Evolutionary conservation across 1,140 invertebrate species (phyloP).

Genomic region (Diorhabda elongata): DNA sequence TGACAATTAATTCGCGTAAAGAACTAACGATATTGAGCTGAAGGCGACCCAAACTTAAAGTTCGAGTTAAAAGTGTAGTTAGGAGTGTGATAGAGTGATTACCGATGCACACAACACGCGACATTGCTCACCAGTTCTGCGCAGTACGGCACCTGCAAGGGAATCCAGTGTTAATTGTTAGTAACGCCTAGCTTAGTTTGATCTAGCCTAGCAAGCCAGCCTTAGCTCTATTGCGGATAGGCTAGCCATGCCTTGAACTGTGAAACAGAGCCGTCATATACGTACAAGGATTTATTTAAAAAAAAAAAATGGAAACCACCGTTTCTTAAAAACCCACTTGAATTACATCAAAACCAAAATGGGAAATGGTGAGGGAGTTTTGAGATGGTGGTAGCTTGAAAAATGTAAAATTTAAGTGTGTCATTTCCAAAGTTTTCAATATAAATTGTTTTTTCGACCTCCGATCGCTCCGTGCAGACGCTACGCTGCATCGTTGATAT

Average conservation of each 20-base stretch:
- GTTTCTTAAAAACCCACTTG: too few species aligned
- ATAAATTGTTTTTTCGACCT: too few species aligned
- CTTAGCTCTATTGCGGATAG: constrained; percentile 30
- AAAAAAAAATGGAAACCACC: too few species aligned
- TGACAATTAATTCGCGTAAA: too few species aligned
- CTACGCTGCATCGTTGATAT: too few species aligned
- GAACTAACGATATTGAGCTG: neutral
- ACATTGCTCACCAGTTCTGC: constrained; percentile 86
- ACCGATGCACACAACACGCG: constrained; percentile 88
- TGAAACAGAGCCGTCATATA: neutral
- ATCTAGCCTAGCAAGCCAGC: constrained; percentile 36
- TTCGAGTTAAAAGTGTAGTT: constrained; percentile 47
- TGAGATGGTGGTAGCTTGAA: too few species aligned
- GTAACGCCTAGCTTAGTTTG: constrained; percentile 42
- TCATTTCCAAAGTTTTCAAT: too few species aligned
- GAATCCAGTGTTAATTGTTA: constrained; percentile 60
- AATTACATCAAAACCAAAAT: too few species aligned
- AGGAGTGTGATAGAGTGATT: constrained; percentile 53
- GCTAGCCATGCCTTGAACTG: constrained; percentile 32
- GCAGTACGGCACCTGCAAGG: constrained; percentile 78
- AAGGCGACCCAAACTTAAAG: constrained; percentile 8
- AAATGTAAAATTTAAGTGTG: too few species aligned
- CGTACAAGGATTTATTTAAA: too few species aligned
- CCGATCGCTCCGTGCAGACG: too few species aligned
- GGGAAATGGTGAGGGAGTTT: too few species aligned